phyloP scores from a whole-genome alignment of 2,113 vertebrate species.

The Sander lucioperca region DNA sequence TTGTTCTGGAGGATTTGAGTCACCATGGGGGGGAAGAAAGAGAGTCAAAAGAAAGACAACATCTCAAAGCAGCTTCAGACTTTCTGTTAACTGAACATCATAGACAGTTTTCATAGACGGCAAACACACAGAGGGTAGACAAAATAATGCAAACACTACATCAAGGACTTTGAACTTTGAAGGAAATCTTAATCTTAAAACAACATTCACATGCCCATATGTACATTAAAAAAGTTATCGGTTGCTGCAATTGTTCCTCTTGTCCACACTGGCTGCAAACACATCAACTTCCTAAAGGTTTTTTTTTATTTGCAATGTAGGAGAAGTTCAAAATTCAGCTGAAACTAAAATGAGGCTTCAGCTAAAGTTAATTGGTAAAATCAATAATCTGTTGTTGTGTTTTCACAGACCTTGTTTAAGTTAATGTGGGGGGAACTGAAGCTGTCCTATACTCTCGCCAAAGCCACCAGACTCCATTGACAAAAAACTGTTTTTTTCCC shows the following conservation, averaged over 20 bases:
- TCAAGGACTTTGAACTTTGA: constrained; percentile 52
- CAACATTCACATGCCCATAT: not conserved
- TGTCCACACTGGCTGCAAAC: not conserved
- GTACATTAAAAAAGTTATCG: not conserved
- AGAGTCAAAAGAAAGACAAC: constrained; percentile 10
- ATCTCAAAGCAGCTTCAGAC: constrained; percentile 21
- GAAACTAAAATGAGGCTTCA: not conserved
- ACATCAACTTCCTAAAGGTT: not conserved
- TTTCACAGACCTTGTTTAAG: not conserved
- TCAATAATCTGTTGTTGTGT: not conserved
- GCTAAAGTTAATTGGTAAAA: not conserved
- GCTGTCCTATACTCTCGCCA: too few species aligned
- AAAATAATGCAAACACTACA: constrained; percentile 50
- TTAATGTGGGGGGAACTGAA: too few species aligned
- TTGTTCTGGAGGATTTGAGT: constrained; percentile 64
- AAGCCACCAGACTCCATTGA: too few species aligned
- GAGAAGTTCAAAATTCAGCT: not conserved
- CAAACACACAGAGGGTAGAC: constrained; percentile 30
- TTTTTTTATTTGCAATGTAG: too few species aligned
- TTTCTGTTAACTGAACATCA: not conserved
- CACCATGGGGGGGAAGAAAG: not conserved
- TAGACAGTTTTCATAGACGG: constrained; percentile 25
- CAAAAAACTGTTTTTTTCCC: too few species aligned
- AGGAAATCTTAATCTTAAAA: constrained; percentile 15
- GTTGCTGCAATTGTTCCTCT: not conserved